A percentile compares a stretch with the other conserved stretches of the same genome.
Evolutionary conservation across 2,113 vertebrate genomes (phyloP).

Genomic region (Ranitomeya imitator): DNA sequence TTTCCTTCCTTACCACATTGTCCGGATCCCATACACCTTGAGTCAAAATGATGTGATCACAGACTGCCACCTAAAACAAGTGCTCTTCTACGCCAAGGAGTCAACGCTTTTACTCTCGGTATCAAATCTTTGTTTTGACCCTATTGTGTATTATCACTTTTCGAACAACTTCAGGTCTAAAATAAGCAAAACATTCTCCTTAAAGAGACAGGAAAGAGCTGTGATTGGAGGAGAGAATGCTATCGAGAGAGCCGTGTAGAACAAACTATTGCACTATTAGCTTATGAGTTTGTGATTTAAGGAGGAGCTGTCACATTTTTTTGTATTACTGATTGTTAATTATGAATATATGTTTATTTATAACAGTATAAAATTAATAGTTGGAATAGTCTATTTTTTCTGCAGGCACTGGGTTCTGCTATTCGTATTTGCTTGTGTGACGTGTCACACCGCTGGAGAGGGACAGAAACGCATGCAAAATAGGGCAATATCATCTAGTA

Average conservation of each 20-base stretch:
- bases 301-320: no score
- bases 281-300: no score
- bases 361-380: no score
- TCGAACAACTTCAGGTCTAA: constrained; percentile 74
- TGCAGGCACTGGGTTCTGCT: no score
- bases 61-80: constrained; percentile 58
- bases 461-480: no score
- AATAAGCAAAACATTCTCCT: constrained; percentile 61
- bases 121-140: constrained; percentile 84
- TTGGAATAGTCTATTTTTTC: no score
- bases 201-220: constrained; percentile 35
- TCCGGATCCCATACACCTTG: constrained; percentile 84
- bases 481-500: no score
- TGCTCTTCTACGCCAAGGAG: constrained; percentile 85
- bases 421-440: no score
- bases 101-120: constrained; percentile 79
- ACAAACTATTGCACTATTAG: not conserved
- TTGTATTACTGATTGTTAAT: no score
- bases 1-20: constrained; percentile 89
- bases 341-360: no score
- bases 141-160: constrained; percentile 81
- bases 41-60: constrained; percentile 72
- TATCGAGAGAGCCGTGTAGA: not conserved
- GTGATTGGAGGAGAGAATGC: not conserved
- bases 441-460: no score